Evolutionary conservation across 2,888 invertebrate genomes (phyloP).

Genomic region (Leucoptera coffeella): DNA sequence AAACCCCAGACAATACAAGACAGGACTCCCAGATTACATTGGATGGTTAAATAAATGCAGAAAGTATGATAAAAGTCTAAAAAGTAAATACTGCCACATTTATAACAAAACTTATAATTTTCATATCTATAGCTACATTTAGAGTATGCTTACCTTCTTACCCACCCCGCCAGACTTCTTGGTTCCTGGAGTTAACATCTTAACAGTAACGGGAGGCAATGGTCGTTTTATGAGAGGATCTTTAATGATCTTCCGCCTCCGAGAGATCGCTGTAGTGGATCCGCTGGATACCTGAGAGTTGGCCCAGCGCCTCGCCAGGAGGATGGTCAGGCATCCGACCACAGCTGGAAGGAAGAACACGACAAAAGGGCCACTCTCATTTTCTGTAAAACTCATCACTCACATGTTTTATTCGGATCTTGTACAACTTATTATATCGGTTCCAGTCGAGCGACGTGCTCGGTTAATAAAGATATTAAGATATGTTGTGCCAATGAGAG

Average conservation of each 20-base stretch:
- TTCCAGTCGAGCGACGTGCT: too few species aligned
- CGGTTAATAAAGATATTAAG: too few species aligned
- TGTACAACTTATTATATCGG: too few species aligned
- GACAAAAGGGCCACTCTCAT: constrained; percentile 51
- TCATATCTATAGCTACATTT: too few species aligned
- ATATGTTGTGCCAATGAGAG: too few species aligned
- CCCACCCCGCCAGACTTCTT: constrained; percentile 26
- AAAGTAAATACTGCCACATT: too few species aligned
- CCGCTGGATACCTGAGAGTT: constrained; percentile 35
- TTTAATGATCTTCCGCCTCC: constrained; percentile 46
- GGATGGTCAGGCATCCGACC: constrained; percentile 45
- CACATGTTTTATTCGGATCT: constrained; percentile 42
- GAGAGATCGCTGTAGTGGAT: constrained; percentile 39
- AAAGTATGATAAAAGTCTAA: too few species aligned
- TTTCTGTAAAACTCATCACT: constrained; percentile 54
- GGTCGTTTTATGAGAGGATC: constrained; percentile 41
- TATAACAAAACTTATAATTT: too few species aligned
- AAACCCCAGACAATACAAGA: too few species aligned
- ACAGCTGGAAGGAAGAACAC: constrained; percentile 49
- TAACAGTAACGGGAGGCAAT: constrained; percentile 29
- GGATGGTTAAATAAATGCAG: too few species aligned
- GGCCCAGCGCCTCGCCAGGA: constrained; percentile 45
- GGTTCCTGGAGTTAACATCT: constrained; percentile 36
- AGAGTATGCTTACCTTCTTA: constrained; percentile 43
- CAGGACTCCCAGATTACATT: too few species aligned